phyloP scores from a whole-genome alignment of 2,888 invertebrate species.

The Spisula solida region DNA sequence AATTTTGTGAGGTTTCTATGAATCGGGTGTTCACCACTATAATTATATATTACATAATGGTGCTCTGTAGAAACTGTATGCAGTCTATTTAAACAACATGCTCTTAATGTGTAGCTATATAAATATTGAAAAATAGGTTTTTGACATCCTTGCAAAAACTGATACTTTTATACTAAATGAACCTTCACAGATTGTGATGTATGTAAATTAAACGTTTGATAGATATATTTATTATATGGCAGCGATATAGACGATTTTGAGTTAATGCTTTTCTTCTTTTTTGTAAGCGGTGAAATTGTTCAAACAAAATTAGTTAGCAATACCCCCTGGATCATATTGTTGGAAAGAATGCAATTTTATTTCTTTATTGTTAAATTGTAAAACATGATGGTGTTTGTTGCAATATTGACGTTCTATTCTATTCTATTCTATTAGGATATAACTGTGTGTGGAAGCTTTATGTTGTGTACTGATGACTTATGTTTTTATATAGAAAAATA shows the following conservation, averaged over 20 bases:
- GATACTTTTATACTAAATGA: not conserved
- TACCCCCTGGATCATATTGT: not conserved
- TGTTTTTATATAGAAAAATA: no score
- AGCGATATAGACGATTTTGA: no score
- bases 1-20: not conserved
- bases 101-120: not conserved
- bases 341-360: constrained; percentile 28
- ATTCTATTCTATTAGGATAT: not conserved
- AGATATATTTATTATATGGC: not conserved
- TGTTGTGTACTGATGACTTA: no score
- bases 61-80: not conserved
- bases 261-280: not conserved
- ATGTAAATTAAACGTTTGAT: not conserved
- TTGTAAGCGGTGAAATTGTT: not conserved
- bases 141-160: not conserved
- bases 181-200: not conserved
- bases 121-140: not conserved
- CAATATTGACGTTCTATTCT: not conserved
- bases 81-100: not conserved
- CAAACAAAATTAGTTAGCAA: not conserved
- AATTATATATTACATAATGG: not conserved
- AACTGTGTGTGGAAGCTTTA: not conserved
- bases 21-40: not conserved
- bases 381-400: constrained; percentile 29
- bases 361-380: constrained; percentile 22